Percentiles rank a stretch among this genome's conserved stretches.
Conservation (phyloP, 2,888 invertebrate genomes). For the Drosophila longiperda region DNA sequence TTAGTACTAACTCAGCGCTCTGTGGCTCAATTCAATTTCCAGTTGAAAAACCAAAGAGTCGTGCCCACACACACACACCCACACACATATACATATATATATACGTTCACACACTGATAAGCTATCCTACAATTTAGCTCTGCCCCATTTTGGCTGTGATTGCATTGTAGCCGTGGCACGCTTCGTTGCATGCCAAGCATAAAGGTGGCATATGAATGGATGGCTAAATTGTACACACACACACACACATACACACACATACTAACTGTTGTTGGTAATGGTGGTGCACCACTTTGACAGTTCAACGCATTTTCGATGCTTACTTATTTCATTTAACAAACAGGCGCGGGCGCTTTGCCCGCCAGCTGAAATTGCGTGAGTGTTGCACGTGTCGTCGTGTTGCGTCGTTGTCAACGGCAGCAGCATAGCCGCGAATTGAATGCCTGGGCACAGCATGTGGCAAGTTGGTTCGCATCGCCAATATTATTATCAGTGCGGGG, state of each 20-base stretch:
- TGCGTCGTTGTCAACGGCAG: slow-evolving; percentile 62
- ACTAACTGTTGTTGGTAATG: background rate
- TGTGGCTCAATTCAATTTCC: slow-evolving; percentile 38
- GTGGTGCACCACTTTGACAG: slow-evolving; percentile 69
- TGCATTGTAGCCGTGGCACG: slow-evolving; percentile 64
- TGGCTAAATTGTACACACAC: slow-evolving; percentile 30
- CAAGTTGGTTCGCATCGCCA: slow-evolving; percentile 26
- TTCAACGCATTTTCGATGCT: slow-evolving; percentile 73
- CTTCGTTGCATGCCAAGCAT: slow-evolving; percentile 64
- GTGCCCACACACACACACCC: slow-evolving; percentile 15
- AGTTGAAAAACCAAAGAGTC: slow-evolving; percentile 36
- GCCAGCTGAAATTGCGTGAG: slow-evolving; percentile 66
- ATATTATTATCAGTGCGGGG: slow-evolving; percentile 7
- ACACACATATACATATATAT: slow-evolving; percentile 11
- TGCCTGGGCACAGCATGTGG: slow-evolving; percentile 52
- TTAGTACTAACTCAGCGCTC: slow-evolving; percentile 33
- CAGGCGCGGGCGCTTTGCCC: slow-evolving; percentile 5
- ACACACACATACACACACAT: background rate
- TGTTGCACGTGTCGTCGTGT: slow-evolving; percentile 71
- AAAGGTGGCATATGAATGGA: slow-evolving; percentile 39
- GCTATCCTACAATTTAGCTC: slow-evolving; percentile 60
- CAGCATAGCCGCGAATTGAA: slow-evolving; percentile 44
- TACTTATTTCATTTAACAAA: slow-evolving; percentile 61
- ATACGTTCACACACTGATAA: slow-evolving; percentile 42
- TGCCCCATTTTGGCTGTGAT: slow-evolving; percentile 56